Percentiles rank a stretch among this genome's conserved stretches.
Evolutionary conservation across 2,113 vertebrate genomes (phyloP).

Genomic region (Onychorhynchus coronatus): DNA sequence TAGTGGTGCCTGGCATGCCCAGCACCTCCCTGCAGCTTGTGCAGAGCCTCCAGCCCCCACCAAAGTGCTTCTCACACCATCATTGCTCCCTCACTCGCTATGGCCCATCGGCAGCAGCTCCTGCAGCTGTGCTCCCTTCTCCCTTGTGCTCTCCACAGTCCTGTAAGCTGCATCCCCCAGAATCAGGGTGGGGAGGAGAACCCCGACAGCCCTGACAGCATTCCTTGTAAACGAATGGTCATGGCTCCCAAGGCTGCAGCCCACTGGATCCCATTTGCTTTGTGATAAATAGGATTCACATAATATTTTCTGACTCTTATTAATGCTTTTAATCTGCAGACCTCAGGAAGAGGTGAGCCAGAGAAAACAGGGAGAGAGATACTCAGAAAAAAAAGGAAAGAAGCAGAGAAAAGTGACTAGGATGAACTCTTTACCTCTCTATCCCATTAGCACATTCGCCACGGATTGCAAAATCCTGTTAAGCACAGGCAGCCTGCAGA

Average conservation of each 20-base stretch:
- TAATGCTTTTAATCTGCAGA: conserved; percentile 10
- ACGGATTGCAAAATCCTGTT: background rate
- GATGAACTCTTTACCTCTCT: conserved; percentile 50
- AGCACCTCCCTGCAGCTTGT: background rate
- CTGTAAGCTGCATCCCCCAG: background rate
- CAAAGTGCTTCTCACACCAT: rapidly evolving
- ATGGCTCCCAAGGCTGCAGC: background rate
- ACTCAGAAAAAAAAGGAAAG: background rate
- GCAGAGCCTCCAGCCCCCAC: background rate
- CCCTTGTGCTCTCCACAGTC: background rate
- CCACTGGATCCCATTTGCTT: background rate
- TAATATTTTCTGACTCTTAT: background rate
- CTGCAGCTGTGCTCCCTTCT: background rate
- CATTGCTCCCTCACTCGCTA: background rate
- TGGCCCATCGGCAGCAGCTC: background rate
- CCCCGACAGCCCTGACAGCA: background rate
- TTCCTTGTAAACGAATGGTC: rapidly evolving
- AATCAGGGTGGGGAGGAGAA: background rate
- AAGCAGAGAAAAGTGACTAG: background rate
- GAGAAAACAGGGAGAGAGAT: background rate
- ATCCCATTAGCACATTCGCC: conserved; percentile 8
- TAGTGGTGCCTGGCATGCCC: background rate
- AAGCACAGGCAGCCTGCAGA: background rate
- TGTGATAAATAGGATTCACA: background rate
- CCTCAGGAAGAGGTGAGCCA: background rate